Percentiles rank a stretch among this genome's conserved stretches.
Evolutionary conservation across 2,888 invertebrate species (phyloP).

Genomic region (Pandemis corylana): DNA sequence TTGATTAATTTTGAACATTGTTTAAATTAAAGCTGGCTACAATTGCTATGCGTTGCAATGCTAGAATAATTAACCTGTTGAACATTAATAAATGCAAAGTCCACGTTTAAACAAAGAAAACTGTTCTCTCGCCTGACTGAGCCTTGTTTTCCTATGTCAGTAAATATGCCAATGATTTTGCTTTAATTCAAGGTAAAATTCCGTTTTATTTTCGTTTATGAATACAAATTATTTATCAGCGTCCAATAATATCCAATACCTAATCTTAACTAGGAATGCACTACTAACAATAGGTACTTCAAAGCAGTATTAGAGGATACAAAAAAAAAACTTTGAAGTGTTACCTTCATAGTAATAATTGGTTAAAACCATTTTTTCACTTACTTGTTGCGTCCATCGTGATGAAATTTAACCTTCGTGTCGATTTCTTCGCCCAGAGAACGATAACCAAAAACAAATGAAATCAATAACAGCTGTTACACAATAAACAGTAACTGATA

Average conservation of each 20-base stretch:
- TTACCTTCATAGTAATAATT: constrained; percentile 4
- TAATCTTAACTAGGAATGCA: no score
- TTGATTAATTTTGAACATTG: neutral
- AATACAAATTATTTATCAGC: neutral
- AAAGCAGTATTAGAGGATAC: neutral
- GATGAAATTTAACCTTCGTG: constrained; percentile 75
- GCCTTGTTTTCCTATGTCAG: neutral
- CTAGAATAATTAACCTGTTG: neutral
- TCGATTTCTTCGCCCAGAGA: constrained; percentile 60
- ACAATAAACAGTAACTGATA: constrained; percentile 16
- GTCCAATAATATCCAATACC: neutral
- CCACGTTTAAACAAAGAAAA: constrained; percentile 13
- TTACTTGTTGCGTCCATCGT: constrained; percentile 82
- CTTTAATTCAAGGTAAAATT: constrained; percentile 4
- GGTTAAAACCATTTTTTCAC: constrained; percentile 52
- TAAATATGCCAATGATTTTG: constrained; percentile 8
- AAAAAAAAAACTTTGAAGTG: neutral
- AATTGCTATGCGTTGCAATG: neutral
- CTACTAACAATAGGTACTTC: no score
- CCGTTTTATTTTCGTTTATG: neutral
- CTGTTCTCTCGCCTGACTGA: neutral
- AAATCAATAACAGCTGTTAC: constrained; percentile 38
- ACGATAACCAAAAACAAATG: constrained; percentile 41
- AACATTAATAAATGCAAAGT: constrained; percentile 7
- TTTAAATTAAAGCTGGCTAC: constrained; percentile 43